Evolutionary conservation across 2,113 vertebrate genomes (phyloP).

Genomic region (Caranx melampygus): DNA sequence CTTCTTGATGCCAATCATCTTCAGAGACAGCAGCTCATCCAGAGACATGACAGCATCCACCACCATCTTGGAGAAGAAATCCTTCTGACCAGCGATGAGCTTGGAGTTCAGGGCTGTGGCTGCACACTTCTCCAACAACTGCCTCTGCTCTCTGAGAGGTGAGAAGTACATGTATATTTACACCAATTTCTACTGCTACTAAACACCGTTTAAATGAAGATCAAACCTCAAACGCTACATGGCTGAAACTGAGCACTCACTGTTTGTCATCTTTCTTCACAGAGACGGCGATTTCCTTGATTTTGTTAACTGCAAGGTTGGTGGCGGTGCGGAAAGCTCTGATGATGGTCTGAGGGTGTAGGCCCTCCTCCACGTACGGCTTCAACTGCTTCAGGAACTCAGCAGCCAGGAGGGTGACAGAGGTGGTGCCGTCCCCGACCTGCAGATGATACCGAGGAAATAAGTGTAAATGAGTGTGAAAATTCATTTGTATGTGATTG

Average conservation of each 20-base stretch:
- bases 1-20: slow-evolving; percentile 99
- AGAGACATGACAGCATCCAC: slow-evolving; percentile 96
- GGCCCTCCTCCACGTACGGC: slow-evolving; percentile 93
- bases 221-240: background rate
- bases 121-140: slow-evolving; percentile 93
- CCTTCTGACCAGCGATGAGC: slow-evolving; percentile 94
- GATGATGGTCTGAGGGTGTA: slow-evolving; percentile 98
- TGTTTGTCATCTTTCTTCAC: slow-evolving; percentile 93
- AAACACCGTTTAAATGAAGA: background rate
- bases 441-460: slow-evolving; percentile 57
- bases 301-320: slow-evolving; percentile 92
- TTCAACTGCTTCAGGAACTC: slow-evolving; percentile 98
- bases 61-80: slow-evolving; percentile 94
- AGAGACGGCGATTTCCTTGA: slow-evolving; percentile 90
- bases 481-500: no score
- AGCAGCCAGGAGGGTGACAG: slow-evolving; percentile 93
- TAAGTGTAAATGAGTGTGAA: background rate
- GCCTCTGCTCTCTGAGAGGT: slow-evolving; percentile 88
- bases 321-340: slow-evolving; percentile 94
- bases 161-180: background rate
- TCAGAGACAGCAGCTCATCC: slow-evolving; percentile 93
- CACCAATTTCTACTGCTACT: background rate
- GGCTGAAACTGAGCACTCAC: slow-evolving; percentile 81
- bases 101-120: slow-evolving; percentile 96
- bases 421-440: slow-evolving; percentile 98